phyloP scores from a whole-genome alignment of 2,888 invertebrate genomes.

The Lysandra bellargus region DNA sequence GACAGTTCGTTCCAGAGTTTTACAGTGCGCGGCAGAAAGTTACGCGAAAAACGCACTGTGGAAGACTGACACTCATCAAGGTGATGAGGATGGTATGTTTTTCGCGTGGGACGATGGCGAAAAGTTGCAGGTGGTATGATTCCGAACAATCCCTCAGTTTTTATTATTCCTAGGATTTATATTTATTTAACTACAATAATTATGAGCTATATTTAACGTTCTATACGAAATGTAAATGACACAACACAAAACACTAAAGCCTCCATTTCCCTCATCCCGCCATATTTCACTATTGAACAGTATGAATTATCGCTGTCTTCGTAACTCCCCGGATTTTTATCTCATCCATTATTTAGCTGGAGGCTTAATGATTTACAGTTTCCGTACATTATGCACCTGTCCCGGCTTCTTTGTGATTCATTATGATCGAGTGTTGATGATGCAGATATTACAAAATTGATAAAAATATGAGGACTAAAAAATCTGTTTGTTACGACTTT shows the following conservation, averaged over 20 bases:
- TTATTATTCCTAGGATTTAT: too few species aligned
- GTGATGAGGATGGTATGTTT: too few species aligned
- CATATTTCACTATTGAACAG: constrained; percentile 53
- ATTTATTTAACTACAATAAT: too few species aligned
- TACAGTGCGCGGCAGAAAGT: too few species aligned
- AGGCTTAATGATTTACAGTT: constrained; percentile 67
- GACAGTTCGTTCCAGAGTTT: too few species aligned
- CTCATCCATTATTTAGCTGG: constrained; percentile 70
- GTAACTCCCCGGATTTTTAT: constrained; percentile 64
- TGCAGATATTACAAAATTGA: not conserved
- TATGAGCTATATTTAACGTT: too few species aligned
- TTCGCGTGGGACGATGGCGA: too few species aligned
- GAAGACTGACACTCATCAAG: too few species aligned
- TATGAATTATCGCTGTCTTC: constrained; percentile 66
- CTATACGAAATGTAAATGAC: not conserved
- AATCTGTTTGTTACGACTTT: not conserved
- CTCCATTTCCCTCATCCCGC: not conserved
- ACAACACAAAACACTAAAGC: constrained; percentile 17
- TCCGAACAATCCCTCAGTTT: too few species aligned
- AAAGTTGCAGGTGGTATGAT: too few species aligned
- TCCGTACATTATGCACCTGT: constrained; percentile 45
- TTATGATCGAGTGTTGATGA: constrained; percentile 18
- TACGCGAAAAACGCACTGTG: too few species aligned
- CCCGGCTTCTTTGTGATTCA: constrained; percentile 8
- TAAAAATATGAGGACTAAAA: too few species aligned